Percentiles rank a stretch among this genome's conserved stretches.
These are phyloP conservation scores for Sialia sialis DNA, from an alignment of 2,113 vertebrate genomes.

Conservation along the genomic window DNA sequence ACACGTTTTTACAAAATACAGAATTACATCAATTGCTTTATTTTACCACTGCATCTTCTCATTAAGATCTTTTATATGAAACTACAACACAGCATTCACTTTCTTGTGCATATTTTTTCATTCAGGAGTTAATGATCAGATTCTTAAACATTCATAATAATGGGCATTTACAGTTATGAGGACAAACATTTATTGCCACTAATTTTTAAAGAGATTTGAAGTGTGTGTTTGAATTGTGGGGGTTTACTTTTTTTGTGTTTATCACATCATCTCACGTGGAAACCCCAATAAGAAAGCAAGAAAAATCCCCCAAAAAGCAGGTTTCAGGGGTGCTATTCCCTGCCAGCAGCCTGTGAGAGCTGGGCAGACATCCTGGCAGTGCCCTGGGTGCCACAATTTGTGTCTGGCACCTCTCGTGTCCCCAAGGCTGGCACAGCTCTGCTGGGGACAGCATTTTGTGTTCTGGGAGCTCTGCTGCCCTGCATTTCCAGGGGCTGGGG, in stretches of 20 bases:
- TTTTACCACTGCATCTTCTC: background rate
- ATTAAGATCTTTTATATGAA: background rate
- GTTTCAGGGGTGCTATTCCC: background rate
- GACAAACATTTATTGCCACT: background rate
- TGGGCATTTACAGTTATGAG: background rate
- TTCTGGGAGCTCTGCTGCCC: background rate
- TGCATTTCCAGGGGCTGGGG: background rate
- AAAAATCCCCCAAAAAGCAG: background rate
- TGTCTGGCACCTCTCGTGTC: background rate
- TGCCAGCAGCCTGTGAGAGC: background rate
- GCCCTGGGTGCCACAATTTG: background rate
- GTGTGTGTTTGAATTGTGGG: rapidly evolving
- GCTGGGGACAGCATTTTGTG: background rate
- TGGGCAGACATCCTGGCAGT: background rate
- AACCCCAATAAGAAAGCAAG: background rate
- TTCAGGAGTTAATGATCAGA: background rate
- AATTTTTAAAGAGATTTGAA: background rate
- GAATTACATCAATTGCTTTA: background rate
- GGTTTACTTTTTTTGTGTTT: background rate
- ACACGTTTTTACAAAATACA: background rate
- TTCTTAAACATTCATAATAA: background rate
- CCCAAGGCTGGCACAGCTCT: background rate
- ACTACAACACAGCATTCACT: background rate
- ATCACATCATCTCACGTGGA: background rate
- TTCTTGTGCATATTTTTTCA: background rate